Evolutionary conservation across 2,113 vertebrate genomes (phyloP).

Genomic region (Tachysurus vachellii): DNA sequence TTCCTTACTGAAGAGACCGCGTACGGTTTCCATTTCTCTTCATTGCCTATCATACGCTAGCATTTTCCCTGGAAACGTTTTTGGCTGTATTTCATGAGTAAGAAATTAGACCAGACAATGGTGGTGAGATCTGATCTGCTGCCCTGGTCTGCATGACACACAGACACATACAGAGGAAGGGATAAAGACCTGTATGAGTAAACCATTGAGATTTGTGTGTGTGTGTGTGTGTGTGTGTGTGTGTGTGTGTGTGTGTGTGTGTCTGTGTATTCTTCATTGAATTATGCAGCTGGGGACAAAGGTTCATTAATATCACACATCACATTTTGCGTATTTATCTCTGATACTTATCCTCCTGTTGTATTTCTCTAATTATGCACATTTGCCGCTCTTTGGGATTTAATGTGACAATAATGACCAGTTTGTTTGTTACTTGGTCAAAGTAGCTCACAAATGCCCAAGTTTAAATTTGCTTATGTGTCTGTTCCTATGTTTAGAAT

Average conservation of each 20-base stretch:
- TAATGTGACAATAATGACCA: background rate
- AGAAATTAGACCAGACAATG: slow-evolving; percentile 28
- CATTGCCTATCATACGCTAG: background rate
- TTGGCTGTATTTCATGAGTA: slow-evolving; percentile 13
- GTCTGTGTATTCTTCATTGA: background rate
- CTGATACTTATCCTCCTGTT: background rate
- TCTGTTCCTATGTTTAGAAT: background rate
- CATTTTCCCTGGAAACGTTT: slow-evolving; percentile 18
- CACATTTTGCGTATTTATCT: background rate
- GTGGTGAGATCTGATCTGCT: background rate
- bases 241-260: background rate
- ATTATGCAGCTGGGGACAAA: background rate
- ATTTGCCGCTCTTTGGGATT: background rate
- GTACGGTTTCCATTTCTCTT: slow-evolving; percentile 25
- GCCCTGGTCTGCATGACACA: background rate
- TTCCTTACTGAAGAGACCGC: slow-evolving; percentile 31
- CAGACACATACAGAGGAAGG: background rate
- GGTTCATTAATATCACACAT: background rate
- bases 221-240: background rate
- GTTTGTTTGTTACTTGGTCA: background rate
- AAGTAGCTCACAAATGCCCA: background rate
- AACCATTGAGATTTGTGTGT: background rate
- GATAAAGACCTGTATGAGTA: background rate
- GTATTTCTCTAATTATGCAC: background rate
- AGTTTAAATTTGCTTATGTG: background rate